Percentiles rank a stretch among this genome's conserved stretches.
These are phyloP conservation scores for Tachysurus fulvidraco DNA, from an alignment of 2,113 vertebrate species.

Conservation along the genomic window DNA sequence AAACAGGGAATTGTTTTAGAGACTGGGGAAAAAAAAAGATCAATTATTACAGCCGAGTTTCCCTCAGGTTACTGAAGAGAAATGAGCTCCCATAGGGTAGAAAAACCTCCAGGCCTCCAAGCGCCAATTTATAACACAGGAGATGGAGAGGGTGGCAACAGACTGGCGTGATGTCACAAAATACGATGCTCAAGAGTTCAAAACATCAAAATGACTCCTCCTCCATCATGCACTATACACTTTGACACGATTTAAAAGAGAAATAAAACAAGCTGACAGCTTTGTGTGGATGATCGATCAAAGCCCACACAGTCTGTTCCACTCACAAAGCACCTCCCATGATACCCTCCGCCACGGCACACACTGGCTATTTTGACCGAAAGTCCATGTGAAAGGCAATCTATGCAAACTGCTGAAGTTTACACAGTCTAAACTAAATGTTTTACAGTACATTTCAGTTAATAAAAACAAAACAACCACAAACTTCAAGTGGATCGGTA, in stretches of 20 bases:
- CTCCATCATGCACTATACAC: slow-evolving; percentile 78
- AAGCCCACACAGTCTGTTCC: slow-evolving; percentile 17
- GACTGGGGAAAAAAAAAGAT: neutral
- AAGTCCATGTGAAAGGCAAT: slow-evolving; percentile 56
- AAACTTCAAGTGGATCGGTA: slow-evolving; percentile 57
- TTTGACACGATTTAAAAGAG: slow-evolving; percentile 68
- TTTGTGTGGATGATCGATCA: slow-evolving; percentile 60
- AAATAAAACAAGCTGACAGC: slow-evolving; percentile 55
- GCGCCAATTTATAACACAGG: slow-evolving; percentile 37
- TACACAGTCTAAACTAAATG: slow-evolving; percentile 62
- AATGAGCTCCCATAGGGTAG: slow-evolving; percentile 60
- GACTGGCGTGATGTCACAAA: slow-evolving; percentile 63
- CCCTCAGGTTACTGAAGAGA: slow-evolving; percentile 30
- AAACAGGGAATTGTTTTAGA: neutral
- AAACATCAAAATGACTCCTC: slow-evolving; percentile 73
- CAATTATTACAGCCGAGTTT: neutral
- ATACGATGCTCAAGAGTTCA: slow-evolving; percentile 70
- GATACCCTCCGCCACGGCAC: slow-evolving; percentile 24
- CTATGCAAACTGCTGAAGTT: slow-evolving; percentile 53
- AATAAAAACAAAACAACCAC: slow-evolving; percentile 68
- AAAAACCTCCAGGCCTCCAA: neutral
- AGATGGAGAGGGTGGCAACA: slow-evolving; percentile 54
- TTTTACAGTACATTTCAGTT: slow-evolving; percentile 70
- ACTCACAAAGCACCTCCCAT: slow-evolving; percentile 14
- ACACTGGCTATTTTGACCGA: slow-evolving; percentile 31